Evolutionary conservation across 2,888 invertebrate species (phyloP).

Genomic region (Drosophila setosimentum): DNA sequence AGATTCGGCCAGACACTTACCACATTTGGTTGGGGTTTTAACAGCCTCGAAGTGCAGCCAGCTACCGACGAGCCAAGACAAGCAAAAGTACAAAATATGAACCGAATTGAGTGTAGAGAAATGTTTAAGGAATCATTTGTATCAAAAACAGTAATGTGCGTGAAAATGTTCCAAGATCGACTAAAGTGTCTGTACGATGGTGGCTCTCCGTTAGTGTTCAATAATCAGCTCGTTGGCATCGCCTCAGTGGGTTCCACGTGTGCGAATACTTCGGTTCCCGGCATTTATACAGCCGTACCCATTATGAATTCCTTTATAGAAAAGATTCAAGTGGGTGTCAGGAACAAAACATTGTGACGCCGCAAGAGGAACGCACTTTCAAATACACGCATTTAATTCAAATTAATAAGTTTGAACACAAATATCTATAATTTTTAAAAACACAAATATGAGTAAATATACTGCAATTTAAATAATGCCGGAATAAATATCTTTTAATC

Average conservation of each 20-base stretch:
- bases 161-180: constrained; percentile 18
- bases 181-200: constrained; percentile 33
- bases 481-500: neutral
- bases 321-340: neutral
- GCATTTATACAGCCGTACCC: constrained; percentile 40
- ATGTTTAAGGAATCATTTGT: neutral
- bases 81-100: neutral
- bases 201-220: constrained; percentile 33
- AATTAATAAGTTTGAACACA: neutral
- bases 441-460: neutral
- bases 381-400: neutral
- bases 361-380: neutral
- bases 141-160: constrained; percentile 13
- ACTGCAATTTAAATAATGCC: neutral
- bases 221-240: constrained; percentile 39
- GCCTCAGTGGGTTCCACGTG: constrained; percentile 42
- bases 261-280: constrained; percentile 26
- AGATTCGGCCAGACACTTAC: neutral
- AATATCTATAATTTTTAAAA: neutral
- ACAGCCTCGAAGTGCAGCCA: constrained; percentile 9
- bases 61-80: neutral
- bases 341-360: neutral
- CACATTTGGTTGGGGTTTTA: constrained; percentile 45
- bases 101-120: neutral
- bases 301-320: constrained; percentile 13